Base-by-base conservation (phyloP, 1,140 invertebrate species). In the Subanguina moxae region DNA sequence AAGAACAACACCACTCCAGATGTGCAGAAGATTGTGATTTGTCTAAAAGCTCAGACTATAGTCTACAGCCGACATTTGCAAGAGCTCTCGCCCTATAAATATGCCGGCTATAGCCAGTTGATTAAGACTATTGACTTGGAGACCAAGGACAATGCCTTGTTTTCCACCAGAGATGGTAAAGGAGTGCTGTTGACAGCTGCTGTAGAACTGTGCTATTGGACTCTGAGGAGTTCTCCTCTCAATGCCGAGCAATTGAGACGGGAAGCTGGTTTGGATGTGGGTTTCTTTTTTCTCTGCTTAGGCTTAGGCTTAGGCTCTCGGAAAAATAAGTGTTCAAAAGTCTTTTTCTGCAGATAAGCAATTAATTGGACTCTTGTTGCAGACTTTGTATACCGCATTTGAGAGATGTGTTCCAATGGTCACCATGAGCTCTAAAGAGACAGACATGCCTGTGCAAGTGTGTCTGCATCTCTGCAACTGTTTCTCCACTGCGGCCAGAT, bases 71-170 rank as follows among this genome's bases (percentile, higher is more conserved):
- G 78, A 30, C 66, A 80, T 58, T 67, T 64, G 57, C 43, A 76
- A 75, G 76, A 92, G 70, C 84, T 99, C 38, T 88, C 91, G n/a
- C 93, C 93, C 1, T 98, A 97, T 85, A 98, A 98, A 84, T 99
- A 99, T 85, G 92, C 96, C 58, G 96, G 96, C 3, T 99, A 99
- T 86, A 91, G 91, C 0, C 94, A 96, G 85, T 85, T 99, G 11
- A 92, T 98, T 32, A 93, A 93, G 84, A 98, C 94, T 0, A 93
- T 98, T 64, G 87, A 89, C 78, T 84, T 96, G 80, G 94, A 98
- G 85, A 92, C 93, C 0, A 88, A 89, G 38, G 94, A 97, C 79
- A 92, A 96, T 62, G 87, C 89, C 71, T 84, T 99, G n/a, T 98
- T 99, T 85, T 62, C 72, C 43, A 57, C 57, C 17, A 72, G 23